Evolutionary conservation across 2,888 invertebrate genomes (phyloP).

Genomic region (Mesoligia furuncula): DNA sequence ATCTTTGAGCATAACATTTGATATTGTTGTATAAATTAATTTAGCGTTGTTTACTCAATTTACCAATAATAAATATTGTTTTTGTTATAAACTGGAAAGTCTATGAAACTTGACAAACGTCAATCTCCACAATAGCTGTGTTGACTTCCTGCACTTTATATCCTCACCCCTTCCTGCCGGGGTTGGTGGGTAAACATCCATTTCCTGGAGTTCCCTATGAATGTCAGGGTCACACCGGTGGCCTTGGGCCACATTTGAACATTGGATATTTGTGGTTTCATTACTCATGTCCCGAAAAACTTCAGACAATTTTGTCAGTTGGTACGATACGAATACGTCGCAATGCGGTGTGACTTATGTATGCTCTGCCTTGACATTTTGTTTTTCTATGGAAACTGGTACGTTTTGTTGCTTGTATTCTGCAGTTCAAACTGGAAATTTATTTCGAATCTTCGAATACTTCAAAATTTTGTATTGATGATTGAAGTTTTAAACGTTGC

Average conservation of each 20-base stretch:
- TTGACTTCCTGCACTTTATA: conserved; percentile 35
- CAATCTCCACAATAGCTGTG: background rate
- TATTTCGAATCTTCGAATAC: conserved; percentile 6
- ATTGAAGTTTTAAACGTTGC: background rate
- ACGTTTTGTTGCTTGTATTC: conserved; percentile 8
- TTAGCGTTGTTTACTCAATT: background rate
- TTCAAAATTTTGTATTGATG: background rate
- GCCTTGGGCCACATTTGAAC: conserved; percentile 55
- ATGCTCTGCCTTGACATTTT: conserved; percentile 26
- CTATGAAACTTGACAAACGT: background rate
- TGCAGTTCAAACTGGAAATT: background rate
- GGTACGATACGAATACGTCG: conserved; percentile 29
- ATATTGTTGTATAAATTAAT: conserved; percentile 23
- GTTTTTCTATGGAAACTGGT: background rate
- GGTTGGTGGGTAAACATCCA: conserved; percentile 62
- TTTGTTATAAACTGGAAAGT: conserved; percentile 2
- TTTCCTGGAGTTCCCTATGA: conserved; percentile 61
- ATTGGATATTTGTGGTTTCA: conserved; percentile 31
- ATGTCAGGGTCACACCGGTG: conserved; percentile 64
- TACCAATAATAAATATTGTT: background rate
- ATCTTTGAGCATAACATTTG: background rate
- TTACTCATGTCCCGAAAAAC: conserved; percentile 28
- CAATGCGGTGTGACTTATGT: conserved; percentile 33
- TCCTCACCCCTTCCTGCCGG: conserved; percentile 40
- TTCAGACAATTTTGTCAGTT: conserved; percentile 14